Base-by-base conservation (phyloP, 1,140 invertebrate genomes). In the Lordiphosa collinella region DNA sequence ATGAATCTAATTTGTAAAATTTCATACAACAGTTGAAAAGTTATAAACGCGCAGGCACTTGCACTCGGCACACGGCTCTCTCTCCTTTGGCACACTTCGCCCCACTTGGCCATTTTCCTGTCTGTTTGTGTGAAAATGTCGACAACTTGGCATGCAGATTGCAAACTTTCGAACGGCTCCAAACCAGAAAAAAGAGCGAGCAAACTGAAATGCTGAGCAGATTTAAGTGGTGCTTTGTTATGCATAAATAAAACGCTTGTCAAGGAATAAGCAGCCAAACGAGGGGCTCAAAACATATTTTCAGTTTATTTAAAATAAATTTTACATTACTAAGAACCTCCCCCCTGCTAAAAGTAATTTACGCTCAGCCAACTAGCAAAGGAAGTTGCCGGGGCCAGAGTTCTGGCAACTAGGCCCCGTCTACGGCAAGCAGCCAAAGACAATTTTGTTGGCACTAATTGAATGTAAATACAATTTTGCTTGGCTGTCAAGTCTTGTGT, bases 1-100 rank as follows among this genome's bases (percentile, higher is more conserved):
- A 84, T 84, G 78, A 84, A 84, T 84, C 78, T 84, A 84, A 84
- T 84, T 84, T 84, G 78, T 84, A 78, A 84, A 84, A 85, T 84
- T 84, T 84, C 78, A 84, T 84, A 84, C 68, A 84, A 84, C 78
- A 84, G 78, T 84, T 84, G 78, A 84, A 84, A 84, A 84, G 73
- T 84, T 84, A 85, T 84, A 82, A 82, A 84, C 72, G 78, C 78
- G 72, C 75, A 72, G 74, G 76, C 75, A 82, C 76, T 82, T 82
- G 70, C 78, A 80, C 76, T 76, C 67, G 55, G 71, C 61, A 70
- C 78, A 84, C 62, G 74, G 71, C 53, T 69, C 11, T 38, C 18
- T n/a, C 4, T 38, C 13, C 22, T 41, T 16, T 14, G 22, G 22
- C 44, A 2, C 5, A 2, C 13, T 18, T n/a, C 7, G 13, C 34